Evolutionary conservation across 1,140 invertebrate genomes (phyloP).

Genomic region (Gonioctena quinquepunctata): DNA sequence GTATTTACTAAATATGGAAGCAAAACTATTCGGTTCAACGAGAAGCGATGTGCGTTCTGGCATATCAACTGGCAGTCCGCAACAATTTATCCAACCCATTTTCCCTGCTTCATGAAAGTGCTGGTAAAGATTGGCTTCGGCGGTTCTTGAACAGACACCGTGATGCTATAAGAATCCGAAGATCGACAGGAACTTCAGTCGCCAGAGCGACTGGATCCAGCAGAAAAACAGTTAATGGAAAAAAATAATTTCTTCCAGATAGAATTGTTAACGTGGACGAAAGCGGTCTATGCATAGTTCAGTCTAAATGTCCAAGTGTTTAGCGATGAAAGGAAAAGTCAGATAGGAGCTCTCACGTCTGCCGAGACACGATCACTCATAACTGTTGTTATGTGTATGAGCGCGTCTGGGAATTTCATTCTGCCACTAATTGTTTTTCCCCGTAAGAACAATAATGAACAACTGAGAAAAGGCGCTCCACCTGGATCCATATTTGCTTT

Average conservation of each 20-base stretch:
- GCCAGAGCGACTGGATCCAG: no score
- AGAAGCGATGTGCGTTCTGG: no score
- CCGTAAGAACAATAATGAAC: slow-evolving; percentile 39
- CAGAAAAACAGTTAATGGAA: no score
- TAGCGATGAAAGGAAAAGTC: slow-evolving; percentile 1
- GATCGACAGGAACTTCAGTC: no score
- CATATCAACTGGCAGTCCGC: no score
- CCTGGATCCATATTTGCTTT: slow-evolving; percentile 40
- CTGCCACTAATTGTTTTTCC: slow-evolving; percentile 53
- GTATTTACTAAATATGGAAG: no score
- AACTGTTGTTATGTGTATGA: slow-evolving; percentile 46
- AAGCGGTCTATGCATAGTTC: not conserved
- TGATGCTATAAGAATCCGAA: no score
- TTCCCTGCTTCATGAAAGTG: no score
- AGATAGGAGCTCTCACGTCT: slow-evolving; percentile 54
- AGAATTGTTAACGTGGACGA: not conserved
- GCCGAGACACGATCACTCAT: slow-evolving; percentile 56
- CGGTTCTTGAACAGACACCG: no score
- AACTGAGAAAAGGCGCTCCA: slow-evolving; percentile 41
- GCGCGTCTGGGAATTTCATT: slow-evolving; percentile 48
- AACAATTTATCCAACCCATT: no score
- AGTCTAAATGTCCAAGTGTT: not conserved
- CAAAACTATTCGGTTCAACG: no score
- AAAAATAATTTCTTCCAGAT: not conserved
- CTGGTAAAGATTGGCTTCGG: no score